Base-by-base conservation (phyloP, 2,888 invertebrate species). In the Eumacrocentrus americanus region DNA sequence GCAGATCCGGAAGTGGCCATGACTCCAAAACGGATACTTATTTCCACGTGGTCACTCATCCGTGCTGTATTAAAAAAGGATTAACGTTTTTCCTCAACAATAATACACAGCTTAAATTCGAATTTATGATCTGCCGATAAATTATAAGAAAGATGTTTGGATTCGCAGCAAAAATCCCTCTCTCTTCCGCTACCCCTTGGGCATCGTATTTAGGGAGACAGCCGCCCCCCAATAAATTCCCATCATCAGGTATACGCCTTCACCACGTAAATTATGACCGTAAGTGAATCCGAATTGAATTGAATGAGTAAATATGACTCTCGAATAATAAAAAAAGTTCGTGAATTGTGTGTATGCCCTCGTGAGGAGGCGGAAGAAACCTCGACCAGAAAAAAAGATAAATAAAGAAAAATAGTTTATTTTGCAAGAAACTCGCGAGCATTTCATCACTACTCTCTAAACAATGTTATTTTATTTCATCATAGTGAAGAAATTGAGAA, bases 251-350 rank as follows among this genome's bases (percentile, higher is more conserved):
- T 68, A 70, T 71, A 71, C 72, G 74, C 73, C 70, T 71, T 64
- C 57, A 42, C 47, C 60, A 47, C 35, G 50, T 63, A 78, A 78
- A 78, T 78, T 77, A 78, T 75, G 37, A 68, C 61, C 65, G 63
- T 77, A 78, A 78, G 75, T 78, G 77, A 79, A 77, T 71, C 73
- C 64, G 74, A 79, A 79, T 77, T 79, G 78, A 78, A 77, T 79
- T 67, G 75, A 79, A 78, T 75, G 78, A 79, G 77, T 79, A 79
- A 79, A 78, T 79, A 79, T 79, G 76, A 71, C 74, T 73, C 66
- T 70, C 65, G 68, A 70, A 72, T 74, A 77, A 75, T 72, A 70
- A 75, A 69, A 75, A 16, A 42, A 16, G 42, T 11, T 42, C 42
- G 20, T 42, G 20, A 16, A 42, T 42, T 42, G 42, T 42, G 42